Percentiles rank a stretch among this genome's conserved stretches.
phyloP scores from a whole-genome alignment of 2,888 invertebrate species.

The Ophion slaviceki region DNA sequence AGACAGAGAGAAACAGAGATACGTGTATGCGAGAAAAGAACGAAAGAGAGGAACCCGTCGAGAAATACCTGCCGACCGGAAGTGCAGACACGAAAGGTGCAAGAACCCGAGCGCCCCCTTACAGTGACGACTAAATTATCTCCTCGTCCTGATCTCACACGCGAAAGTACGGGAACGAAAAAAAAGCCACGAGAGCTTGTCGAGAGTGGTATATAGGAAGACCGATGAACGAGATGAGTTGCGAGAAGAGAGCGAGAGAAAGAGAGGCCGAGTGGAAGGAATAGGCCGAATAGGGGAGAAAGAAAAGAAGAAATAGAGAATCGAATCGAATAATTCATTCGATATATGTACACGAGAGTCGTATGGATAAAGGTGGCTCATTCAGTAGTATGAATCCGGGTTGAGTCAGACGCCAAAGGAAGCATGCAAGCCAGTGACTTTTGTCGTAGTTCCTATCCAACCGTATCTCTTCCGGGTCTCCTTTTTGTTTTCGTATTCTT shows the following conservation, averaged over 20 bases:
- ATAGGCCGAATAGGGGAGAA: not conserved
- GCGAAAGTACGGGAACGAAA: constrained; percentile 43
- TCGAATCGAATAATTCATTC: constrained; percentile 16
- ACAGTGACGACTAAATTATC: constrained; percentile 61
- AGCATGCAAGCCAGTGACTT: not conserved
- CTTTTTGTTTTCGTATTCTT: constrained; percentile 1
- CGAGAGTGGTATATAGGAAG: not conserved
- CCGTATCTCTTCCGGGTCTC: not conserved
- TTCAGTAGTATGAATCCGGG: constrained; percentile 51
- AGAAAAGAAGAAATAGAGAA: constrained; percentile 13
- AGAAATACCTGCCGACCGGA: constrained; percentile 62
- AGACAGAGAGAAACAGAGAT: not conserved
- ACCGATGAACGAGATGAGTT: constrained; percentile 34
- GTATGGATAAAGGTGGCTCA: constrained; percentile 14
- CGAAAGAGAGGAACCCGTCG: constrained; percentile 11
- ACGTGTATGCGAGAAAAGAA: not conserved
- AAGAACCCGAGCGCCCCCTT: constrained; percentile 30
- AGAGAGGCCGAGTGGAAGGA: constrained; percentile 1
- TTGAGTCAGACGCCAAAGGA: constrained; percentile 49
- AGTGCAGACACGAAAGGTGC: constrained; percentile 58
- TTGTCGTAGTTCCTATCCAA: not conserved
- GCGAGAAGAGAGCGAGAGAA: not conserved
- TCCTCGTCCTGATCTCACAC: constrained; percentile 61
- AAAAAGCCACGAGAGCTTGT: constrained; percentile 18
- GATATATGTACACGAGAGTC: not conserved